Conservation (phyloP, 2,113 vertebrate species). For the Manacus vitellinus region DNA sequence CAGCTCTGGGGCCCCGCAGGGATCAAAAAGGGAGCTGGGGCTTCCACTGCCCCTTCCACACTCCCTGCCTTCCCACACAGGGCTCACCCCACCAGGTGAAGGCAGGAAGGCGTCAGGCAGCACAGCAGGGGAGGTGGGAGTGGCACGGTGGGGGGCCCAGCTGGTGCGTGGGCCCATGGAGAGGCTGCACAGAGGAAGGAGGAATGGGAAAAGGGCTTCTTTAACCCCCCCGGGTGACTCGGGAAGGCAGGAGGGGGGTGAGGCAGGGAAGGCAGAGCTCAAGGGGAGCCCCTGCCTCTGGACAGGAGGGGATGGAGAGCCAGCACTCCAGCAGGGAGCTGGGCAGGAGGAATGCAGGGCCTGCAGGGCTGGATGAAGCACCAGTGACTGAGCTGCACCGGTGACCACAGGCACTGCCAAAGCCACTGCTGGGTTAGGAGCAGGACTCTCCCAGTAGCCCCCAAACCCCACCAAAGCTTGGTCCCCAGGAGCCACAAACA, state of each 20-base stretch:
- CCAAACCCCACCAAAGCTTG: not conserved
- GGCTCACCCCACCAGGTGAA: not conserved
- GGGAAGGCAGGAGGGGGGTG: not conserved
- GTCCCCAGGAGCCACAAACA: not conserved
- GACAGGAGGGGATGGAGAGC: not conserved
- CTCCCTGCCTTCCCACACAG: not conserved
- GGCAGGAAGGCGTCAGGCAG: not conserved
- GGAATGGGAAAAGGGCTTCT: not conserved
- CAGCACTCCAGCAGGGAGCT: accelerated
- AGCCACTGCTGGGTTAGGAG: accelerated
- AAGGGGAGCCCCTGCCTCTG: not conserved
- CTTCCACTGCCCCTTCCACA: not conserved
- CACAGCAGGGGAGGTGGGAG: conserved; percentile 23
- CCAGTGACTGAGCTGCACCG: accelerated
- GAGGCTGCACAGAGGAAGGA: not conserved
- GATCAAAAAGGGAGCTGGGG: not conserved
- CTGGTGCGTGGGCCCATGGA: conserved; percentile 40
- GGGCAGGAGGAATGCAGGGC: not conserved
- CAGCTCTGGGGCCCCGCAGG: not conserved
- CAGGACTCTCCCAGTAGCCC: not conserved
- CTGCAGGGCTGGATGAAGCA: not conserved
- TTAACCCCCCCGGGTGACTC: not conserved
- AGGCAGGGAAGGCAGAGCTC: not conserved
- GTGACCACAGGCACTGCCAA: accelerated
- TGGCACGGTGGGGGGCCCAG: conserved; percentile 41